These are phyloP conservation scores for Enteromius unitaeniatus DNA, from an alignment of 2,797 vertebrate genomes.

Conservation along the genomic window DNA sequence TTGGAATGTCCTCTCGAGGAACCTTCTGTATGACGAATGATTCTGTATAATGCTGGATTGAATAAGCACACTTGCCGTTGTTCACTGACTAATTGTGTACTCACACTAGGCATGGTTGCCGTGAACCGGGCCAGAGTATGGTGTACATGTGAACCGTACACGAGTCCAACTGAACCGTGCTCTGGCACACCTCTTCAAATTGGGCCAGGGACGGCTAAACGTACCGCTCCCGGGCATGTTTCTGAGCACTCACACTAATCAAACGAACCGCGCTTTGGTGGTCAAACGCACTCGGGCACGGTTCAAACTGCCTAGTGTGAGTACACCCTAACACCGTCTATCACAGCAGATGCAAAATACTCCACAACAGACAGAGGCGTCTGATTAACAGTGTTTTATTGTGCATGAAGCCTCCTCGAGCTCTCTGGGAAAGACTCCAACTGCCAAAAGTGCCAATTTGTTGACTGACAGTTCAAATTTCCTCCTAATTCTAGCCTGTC, in stretches of 20 bases:
- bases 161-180: no score
- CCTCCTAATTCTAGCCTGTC: neutral
- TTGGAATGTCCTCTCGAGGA: neutral
- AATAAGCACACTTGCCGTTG: neutral
- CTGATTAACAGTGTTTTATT: constrained; percentile 36
- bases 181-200: no score
- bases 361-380: neutral
- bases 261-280: no score
- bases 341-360: neutral
- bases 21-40: neutral
- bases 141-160: no score
- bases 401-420: constrained; percentile 16
- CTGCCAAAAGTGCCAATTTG: constrained; percentile 5
- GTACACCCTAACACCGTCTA: neutral
- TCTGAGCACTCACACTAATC: no score
- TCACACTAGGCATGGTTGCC: no score
- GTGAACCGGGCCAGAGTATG: no score
- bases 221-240: no score
- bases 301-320: no score
- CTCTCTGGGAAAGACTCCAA: constrained; percentile 11
- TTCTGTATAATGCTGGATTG: neutral
- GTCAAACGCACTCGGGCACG: no score
- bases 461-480: constrained; percentile 50
- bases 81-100: neutral
- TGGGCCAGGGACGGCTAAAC: no score